These are phyloP conservation scores for Entomobrya multifasciata DNA, from an alignment of 2,888 invertebrate species.

Conservation along the genomic window DNA sequence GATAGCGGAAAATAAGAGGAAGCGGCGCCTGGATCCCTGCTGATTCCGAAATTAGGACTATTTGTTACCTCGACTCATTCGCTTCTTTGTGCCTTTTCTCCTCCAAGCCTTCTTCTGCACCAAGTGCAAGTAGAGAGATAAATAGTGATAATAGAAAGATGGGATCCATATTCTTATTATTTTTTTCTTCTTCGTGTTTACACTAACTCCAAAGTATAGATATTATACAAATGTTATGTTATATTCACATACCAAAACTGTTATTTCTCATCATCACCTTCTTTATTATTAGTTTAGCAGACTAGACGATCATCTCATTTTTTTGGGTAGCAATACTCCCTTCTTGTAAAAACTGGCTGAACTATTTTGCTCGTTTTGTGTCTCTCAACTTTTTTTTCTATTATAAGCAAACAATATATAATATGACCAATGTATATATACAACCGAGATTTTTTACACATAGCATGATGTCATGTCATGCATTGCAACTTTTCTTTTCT, in stretches of 20 bases:
- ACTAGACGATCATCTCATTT: constrained; percentile 6
- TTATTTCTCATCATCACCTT: too few relatives aligned
- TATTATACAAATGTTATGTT: too few relatives aligned
- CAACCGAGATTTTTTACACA: too few relatives aligned
- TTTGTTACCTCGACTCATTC: constrained; percentile 79
- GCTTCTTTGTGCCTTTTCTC: constrained; percentile 74
- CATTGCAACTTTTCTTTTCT: constrained; percentile 10
- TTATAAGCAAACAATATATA: background rate
- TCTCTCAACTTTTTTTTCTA: too few relatives aligned
- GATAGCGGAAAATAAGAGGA: constrained; percentile 79
- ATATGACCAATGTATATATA: background rate
- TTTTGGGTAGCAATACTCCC: background rate
- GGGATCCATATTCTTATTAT: background rate
- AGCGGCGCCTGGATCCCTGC: constrained; percentile 80
- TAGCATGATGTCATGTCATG: background rate
- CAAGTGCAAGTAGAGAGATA: background rate
- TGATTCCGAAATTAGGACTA: constrained; percentile 80
- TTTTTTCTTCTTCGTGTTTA: constrained; percentile 21
- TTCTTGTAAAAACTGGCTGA: background rate
- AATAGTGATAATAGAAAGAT: background rate
- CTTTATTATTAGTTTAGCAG: too few relatives aligned
- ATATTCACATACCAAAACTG: too few relatives aligned
- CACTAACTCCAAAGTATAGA: background rate
- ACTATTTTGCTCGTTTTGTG: background rate
- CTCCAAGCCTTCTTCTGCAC: constrained; percentile 31